A percentile compares a stretch with the other conserved stretches of the same genome.
phyloP scores from a whole-genome alignment of 2,113 vertebrate species.

The Pagrus major region DNA sequence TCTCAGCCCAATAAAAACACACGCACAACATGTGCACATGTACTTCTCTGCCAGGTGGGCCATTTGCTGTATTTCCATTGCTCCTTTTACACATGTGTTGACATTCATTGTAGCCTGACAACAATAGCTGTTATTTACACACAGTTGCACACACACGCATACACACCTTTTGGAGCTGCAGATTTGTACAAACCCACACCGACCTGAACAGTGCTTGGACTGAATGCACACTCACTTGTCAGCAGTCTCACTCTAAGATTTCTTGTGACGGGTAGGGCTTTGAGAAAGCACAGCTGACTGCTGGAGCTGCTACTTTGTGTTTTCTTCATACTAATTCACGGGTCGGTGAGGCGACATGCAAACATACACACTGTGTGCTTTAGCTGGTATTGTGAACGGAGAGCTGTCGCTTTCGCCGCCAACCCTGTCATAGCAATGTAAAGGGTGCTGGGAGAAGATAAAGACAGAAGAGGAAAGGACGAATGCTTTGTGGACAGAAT shows the following conservation, averaged over 20 bases:
- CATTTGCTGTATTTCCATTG: constrained; percentile 15
- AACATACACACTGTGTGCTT: constrained; percentile 24
- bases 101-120: constrained; percentile 33
- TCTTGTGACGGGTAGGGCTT: constrained; percentile 46
- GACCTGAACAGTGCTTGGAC: constrained; percentile 27
- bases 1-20: constrained; percentile 14
- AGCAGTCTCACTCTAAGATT: constrained; percentile 21
- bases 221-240: constrained; percentile 33
- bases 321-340: constrained; percentile 29
- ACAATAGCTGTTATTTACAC: constrained; percentile 27
- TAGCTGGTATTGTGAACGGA: constrained; percentile 34
- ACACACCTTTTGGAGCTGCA: constrained; percentile 21
- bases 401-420: constrained; percentile 27
- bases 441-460: constrained; percentile 36
- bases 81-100: constrained; percentile 35
- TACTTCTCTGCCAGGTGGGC: not conserved
- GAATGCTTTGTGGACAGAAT: constrained; percentile 29
- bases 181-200: constrained; percentile 33
- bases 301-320: constrained; percentile 26
- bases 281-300: constrained; percentile 35
- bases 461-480: constrained; percentile 23
- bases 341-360: constrained; percentile 13
- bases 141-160: constrained; percentile 19
- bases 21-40: not conserved
- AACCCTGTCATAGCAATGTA: constrained; percentile 23